Base-by-base conservation (phyloP, 92 coral and sea anemone species). In the Actinernus sp. region DNA sequence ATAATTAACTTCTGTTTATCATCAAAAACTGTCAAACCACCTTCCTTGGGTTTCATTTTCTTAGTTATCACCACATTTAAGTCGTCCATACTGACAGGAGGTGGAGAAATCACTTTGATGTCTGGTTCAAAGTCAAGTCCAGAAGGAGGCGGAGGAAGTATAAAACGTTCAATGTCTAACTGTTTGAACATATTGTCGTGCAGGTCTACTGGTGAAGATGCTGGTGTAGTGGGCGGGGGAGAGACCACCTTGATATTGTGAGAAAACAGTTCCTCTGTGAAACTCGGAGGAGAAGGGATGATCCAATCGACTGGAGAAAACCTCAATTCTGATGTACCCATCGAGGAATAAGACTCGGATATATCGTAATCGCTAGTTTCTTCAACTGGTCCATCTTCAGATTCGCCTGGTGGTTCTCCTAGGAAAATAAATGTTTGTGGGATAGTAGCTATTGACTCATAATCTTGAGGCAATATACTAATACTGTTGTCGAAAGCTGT, bases 81-180 rank as follows among this genome's bases (percentile, higher is more conserved):
- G n/a, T n/a, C n/a, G n/a, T n/a, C n/a, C n/a, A n/a, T n/a, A n/a
- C n/a, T n/a, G n/a, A n/a, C n/a, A 6, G 41, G 41, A 34, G 41
- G 41, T 14, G 41, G 41, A 6, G 41, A 34, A 14, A 34, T 34
- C 8, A 34, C 41, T 34, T 6, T 14, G 14, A 34, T 34, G 14
- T 34, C 41, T 14, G 41, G 6, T 34, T 34, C 41, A n/a, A n/a
- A n/a, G n/a, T n/a, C n/a, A n/a, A n/a, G n/a, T n/a, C n/a, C n/a
- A n/a, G n/a, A n/a, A n/a, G n/a, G n/a, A 48, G 96, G 96, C 3
- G 91, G 81, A 11, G 96, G 96, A 17, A 89, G 57, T 57, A 89
- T 74, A 30, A 84, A 40, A 27, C 63, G 65, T 41, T 71, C 87
- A 18, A 81, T 79, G 25, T 79, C 86, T 11, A 29, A 47, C 17